phyloP scores from a whole-genome alignment of 2,797 vertebrate genomes.

The Columba guinea region DNA sequence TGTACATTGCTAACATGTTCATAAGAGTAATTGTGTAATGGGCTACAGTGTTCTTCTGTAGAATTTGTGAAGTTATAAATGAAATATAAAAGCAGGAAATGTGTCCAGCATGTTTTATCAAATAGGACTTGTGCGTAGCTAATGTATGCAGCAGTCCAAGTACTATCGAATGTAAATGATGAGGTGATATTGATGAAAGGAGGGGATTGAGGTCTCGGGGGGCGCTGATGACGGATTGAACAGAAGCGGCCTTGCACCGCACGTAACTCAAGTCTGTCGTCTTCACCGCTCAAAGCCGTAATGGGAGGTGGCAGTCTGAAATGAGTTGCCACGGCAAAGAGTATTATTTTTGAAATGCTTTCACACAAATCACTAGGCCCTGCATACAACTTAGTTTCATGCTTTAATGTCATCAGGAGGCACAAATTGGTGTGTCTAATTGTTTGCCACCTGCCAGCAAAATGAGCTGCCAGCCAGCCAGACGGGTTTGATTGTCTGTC shows the following conservation, averaged over 20 bases:
- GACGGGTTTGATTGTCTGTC: conserved; percentile 94
- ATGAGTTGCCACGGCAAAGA: conserved; percentile 94
- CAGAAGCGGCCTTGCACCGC: conserved; percentile 88
- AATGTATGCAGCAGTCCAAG: conserved; percentile 82
- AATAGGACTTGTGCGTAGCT: conserved; percentile 65
- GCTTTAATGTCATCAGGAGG: conserved; percentile 92
- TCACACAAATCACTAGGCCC: conserved; percentile 94
- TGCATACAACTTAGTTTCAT: conserved; percentile 93
- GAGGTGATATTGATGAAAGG: conserved; percentile 90
- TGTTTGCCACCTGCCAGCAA: conserved; percentile 99
- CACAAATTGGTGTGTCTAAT: conserved; percentile 99
- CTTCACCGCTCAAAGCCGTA: conserved; percentile 92
- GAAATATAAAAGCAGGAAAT: conserved; percentile 68
- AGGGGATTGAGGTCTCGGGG: conserved; percentile 90
- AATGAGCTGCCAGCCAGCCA: conserved; percentile 93
- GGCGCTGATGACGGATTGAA: conserved; percentile 98
- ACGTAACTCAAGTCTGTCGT: conserved; percentile 86
- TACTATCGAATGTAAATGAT: conserved; percentile 83
- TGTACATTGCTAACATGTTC: neutral
- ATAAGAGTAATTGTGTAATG: neutral
- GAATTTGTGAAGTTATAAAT: conserved; percentile 25
- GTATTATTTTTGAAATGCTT: conserved; percentile 99
- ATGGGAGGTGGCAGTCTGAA: conserved; percentile 97
- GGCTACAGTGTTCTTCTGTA: neutral
- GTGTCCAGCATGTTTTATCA: conserved; percentile 56